phyloP scores from a whole-genome alignment of 2,113 vertebrate species.

The Anas platyrhynchos region DNA sequence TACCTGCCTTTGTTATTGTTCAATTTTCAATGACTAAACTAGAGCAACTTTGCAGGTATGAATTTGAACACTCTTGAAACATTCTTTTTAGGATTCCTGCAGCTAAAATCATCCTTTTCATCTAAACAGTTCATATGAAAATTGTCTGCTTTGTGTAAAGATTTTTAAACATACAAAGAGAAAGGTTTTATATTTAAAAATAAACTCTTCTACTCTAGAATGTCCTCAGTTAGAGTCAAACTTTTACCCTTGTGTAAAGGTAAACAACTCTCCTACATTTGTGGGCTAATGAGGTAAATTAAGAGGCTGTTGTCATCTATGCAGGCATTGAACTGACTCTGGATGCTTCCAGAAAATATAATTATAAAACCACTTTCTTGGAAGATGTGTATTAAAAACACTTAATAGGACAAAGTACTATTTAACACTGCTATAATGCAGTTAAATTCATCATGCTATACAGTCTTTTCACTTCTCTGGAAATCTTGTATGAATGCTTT shows the following conservation, averaged over 20 bases:
- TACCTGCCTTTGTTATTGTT: not conserved
- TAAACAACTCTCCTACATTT: not conserved
- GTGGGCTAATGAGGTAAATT: not conserved
- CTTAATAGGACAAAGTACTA: not conserved
- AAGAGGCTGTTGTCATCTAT: not conserved
- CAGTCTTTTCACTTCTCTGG: not conserved
- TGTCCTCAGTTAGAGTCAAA: not conserved
- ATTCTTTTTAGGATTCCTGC: not conserved
- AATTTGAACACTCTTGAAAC: not conserved
- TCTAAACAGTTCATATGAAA: constrained; percentile 9
- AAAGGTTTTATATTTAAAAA: constrained; percentile 30
- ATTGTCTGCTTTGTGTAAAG: constrained; percentile 17
- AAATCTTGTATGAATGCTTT: not conserved
- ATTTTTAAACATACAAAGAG: not conserved
- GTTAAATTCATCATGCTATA: not conserved
- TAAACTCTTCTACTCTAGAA: not conserved
- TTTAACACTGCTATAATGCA: not conserved
- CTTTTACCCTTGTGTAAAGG: not conserved
- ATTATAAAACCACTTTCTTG: not conserved
- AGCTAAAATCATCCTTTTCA: not conserved
- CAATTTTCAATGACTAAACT: not conserved
- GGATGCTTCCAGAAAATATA: not conserved
- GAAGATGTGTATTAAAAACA: not conserved
- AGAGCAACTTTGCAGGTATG: not conserved
- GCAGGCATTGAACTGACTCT: not conserved